Conservation (phyloP, 2,797 vertebrate genomes). For the Phalloptychus januarius region DNA sequence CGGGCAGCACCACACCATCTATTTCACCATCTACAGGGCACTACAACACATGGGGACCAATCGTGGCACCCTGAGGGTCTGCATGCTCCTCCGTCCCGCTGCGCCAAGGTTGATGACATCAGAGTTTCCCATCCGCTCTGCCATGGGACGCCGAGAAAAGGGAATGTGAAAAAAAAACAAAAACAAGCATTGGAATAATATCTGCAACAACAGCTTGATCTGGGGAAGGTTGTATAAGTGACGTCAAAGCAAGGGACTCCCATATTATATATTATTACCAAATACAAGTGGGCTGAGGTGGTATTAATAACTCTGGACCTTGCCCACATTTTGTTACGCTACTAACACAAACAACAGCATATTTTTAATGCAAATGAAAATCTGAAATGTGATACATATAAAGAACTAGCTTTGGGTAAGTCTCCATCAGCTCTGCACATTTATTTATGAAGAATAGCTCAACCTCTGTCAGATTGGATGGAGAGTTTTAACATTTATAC, state of each 20-base stretch:
- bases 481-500: not conserved
- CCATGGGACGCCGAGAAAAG: constrained; percentile 81
- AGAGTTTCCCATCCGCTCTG: constrained; percentile 98
- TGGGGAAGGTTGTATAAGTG: constrained; percentile 59
- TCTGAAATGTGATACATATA: not conserved
- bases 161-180: not conserved
- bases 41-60: constrained; percentile 95
- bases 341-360: not conserved
- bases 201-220: constrained; percentile 57
- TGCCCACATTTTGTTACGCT: not conserved
- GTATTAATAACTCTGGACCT: not conserved
- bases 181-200: constrained; percentile 23
- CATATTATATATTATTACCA: constrained; percentile 38
- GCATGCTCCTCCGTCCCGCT: constrained; percentile 88
- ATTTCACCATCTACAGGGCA: constrained; percentile 97
- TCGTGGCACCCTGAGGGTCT: constrained; percentile 92
- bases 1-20: constrained; percentile 94
- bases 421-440: not conserved
- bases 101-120: constrained; percentile 99
- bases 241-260: constrained; percentile 79
- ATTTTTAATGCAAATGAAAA: not conserved
- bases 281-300: constrained; percentile 1
- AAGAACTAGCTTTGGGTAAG: not conserved
- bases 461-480: not conserved
- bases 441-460: not conserved